These are phyloP conservation scores for Acipenser oxyrinchus DNA, from an alignment of 2,797 vertebrate genomes.

Conservation along the genomic window DNA sequence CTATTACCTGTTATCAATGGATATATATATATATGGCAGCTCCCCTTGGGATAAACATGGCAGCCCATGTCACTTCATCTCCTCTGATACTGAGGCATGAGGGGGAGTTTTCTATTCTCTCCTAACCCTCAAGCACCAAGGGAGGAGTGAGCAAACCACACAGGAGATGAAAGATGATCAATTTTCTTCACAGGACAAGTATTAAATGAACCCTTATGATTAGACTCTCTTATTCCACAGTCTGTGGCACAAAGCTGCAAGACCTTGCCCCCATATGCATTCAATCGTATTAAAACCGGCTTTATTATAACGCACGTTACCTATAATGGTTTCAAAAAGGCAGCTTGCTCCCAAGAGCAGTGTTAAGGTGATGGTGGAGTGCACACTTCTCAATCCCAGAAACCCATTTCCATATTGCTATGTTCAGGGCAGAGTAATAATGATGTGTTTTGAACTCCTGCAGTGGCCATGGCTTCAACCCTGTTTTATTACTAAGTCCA, in stretches of 20 bases:
- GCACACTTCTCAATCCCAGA: neutral
- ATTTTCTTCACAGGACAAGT: neutral
- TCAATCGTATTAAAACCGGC: slow-evolving; percentile 2
- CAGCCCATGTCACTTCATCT: slow-evolving; percentile 1
- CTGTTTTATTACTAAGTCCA: too few relatives aligned
- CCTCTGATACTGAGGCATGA: neutral
- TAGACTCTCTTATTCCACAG: neutral
- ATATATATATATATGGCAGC: neutral
- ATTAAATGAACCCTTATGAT: slow-evolving; percentile 1
- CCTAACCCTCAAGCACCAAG: slow-evolving; percentile 16
- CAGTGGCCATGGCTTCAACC: too few relatives aligned
- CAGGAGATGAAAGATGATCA: slow-evolving; percentile 16
- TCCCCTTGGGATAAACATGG: slow-evolving; percentile 3
- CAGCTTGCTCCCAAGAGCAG: slow-evolving; percentile 40
- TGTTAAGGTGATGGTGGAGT: slow-evolving; percentile 44
- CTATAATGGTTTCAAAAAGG: slow-evolving; percentile 46
- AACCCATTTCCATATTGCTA: neutral
- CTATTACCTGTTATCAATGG: neutral
- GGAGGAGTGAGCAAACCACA: slow-evolving; percentile 9
- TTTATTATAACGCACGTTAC: slow-evolving; percentile 45
- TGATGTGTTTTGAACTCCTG: neutral
- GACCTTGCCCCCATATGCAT: neutral
- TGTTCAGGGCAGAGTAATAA: neutral
- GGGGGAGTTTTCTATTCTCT: slow-evolving; percentile 3
- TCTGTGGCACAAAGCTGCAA: slow-evolving; percentile 1